Base-by-base conservation (phyloP, 1,140 invertebrate genomes). In the Drosophila sp. region DNA sequence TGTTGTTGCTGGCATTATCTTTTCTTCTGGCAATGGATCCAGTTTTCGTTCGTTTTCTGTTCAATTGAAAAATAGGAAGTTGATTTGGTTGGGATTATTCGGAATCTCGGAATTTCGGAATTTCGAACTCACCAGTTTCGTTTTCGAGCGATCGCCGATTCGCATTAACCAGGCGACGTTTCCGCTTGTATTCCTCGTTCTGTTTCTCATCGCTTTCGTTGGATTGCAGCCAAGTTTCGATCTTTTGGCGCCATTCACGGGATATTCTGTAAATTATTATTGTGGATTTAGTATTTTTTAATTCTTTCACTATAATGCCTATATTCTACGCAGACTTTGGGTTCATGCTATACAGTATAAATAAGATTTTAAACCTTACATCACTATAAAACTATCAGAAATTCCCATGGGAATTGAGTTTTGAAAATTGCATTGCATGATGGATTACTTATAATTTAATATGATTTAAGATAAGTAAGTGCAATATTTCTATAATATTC, bases 181-280 rank as follows among this genome's bases (percentile, higher is more conserved):
- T 93, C 41, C 93, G 93, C 71, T 93, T 92, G 58, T 95, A 93
- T 75, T 96, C 95, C 62, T 95, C 94, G 61, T 94, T 94, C 56
- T 94, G 94, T 64, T 94, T 94, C 90, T 97, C 96, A 83, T 97
- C 96, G 82, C 95, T 95, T 90, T 97, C 96, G 92, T 96, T 97
- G 62, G 97, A 96, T 69, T 96, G 94, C 70, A 98, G 92, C 97
- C 97, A 98, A 11, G 96, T 96, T 92, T 97, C 96, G 75, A 98
- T 97, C 90, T 97, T 97, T 89, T 97, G 95, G 32, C 96, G 93
- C 96, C 96, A 97, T 72, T 97, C 95, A 90, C 95, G 94, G 86
- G 67, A 92, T 92, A 90, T 92, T 86, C 90, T 92, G 8, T 27
- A 7, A 1, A 25, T 0, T 21, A 2, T 2, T 21, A 21, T 21